phyloP scores from a whole-genome alignment of 2,888 invertebrate species.

The Stomorhina lunata region DNA sequence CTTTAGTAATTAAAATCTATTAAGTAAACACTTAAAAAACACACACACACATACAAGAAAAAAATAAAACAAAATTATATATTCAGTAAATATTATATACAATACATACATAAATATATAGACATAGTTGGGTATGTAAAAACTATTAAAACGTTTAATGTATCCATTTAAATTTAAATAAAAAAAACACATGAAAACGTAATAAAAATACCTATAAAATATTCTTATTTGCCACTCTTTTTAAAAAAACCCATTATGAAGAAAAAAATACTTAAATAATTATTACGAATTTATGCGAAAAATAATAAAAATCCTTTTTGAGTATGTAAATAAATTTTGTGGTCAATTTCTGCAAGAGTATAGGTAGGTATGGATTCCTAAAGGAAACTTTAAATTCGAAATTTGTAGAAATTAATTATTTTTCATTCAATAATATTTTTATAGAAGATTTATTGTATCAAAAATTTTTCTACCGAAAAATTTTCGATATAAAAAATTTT shows the following conservation, averaged over 20 bases:
- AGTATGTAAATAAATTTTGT: constrained; percentile 4
- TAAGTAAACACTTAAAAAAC: constrained; percentile 50
- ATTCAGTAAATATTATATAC: constrained; percentile 37
- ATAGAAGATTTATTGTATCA: too few species aligned
- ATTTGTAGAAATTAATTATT: too few species aligned
- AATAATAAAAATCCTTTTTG: constrained; percentile 27
- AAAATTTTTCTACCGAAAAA: too few species aligned
- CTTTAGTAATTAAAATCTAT: constrained; percentile 64
- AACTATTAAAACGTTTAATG: background rate
- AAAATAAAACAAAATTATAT: constrained; percentile 18
- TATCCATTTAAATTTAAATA: constrained; percentile 35
- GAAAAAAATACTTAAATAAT: constrained; percentile 70
- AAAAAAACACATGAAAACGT: constrained; percentile 4
- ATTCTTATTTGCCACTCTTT: constrained; percentile 39
- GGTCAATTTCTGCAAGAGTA: background rate
- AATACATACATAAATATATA: constrained; percentile 17
- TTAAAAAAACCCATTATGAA: constrained; percentile 38
- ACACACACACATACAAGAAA: background rate
- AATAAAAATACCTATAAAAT: constrained; percentile 46
- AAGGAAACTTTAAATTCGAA: too few species aligned
- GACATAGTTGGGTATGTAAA: constrained; percentile 1
- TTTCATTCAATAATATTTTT: too few species aligned
- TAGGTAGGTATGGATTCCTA: background rate
- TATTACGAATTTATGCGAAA: constrained; percentile 76
- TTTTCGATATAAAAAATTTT: too few species aligned